Base-by-base conservation (phyloP, 2,113 vertebrate species). In the Lasiurus borealis region DNA sequence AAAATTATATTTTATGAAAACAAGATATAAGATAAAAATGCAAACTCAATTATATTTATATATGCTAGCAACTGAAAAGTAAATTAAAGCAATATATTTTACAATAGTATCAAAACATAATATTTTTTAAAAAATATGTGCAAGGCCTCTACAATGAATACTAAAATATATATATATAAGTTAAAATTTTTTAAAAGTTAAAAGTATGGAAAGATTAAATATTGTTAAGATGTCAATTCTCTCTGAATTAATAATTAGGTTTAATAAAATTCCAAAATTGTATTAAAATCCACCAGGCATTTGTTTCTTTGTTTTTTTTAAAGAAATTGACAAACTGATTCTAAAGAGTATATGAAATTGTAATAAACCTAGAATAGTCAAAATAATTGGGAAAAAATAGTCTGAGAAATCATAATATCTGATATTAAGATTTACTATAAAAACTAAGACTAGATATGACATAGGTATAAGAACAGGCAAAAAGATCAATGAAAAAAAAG, bases 1-100 rank as follows among this genome's bases (percentile, higher is more conserved):
- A 19, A 87, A 84, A 80, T 90, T 90, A 68, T 80, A 88, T 68
- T 78, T 90, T 80, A 90, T 8, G 46, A 90, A 93, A 77, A 94
- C 21, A 90, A 46, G 62, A 77, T 54, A 82, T 6, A 86, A 77
- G 52, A 23, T 19, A 93, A 93, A 91, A 59, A 85, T 34, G 11
- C 21, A 71, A 92, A 86, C 64, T 75, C 21, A 72, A 78, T 82
- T 85, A 82, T 34, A 66, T 50, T 82, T 93, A 71, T 54, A 34
- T 6, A 85, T 59, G 13, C 19, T 59, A 90, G n/a, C 25, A 76
- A 81, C 6, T 78, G n/a, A 29, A 80, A 80, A 52, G 72, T 36
- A 90, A 89, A 40, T 62, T 36, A 66, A 95, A 92, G 21, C 12
- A 44, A 27, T 84, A 77, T 6, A 11, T n/a, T 71, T 57, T 85